phyloP scores from a whole-genome alignment of 2,888 invertebrate species.

The Hoplodrina ambigua region DNA sequence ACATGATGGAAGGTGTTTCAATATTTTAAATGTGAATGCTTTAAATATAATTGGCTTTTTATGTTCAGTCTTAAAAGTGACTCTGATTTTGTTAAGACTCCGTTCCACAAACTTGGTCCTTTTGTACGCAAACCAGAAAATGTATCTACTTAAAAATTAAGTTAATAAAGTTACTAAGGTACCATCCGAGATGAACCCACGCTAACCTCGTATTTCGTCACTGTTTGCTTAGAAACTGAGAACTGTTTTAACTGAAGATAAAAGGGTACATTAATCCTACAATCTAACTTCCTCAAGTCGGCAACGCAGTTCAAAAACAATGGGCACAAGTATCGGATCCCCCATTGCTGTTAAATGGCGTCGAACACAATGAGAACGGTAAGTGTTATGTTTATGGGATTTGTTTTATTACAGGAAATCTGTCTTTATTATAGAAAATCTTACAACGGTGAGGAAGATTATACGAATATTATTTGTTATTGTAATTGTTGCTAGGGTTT shows the following conservation, averaged over 20 bases:
- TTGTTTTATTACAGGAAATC: slow-evolving; percentile 32
- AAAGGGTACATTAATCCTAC: slow-evolving; percentile 45
- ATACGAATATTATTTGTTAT: not conserved
- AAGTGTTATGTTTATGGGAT: slow-evolving; percentile 17
- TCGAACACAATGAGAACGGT: slow-evolving; percentile 39
- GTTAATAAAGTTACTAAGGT: slow-evolving; percentile 1
- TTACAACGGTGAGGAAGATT: not conserved
- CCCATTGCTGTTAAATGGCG: slow-evolving; percentile 41
- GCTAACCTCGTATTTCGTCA: slow-evolving; percentile 23
- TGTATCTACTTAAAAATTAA: not conserved
- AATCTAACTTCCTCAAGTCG: slow-evolving; percentile 41
- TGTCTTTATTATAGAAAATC: slow-evolving; percentile 22
- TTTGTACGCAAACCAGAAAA: not conserved
- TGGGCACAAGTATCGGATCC: slow-evolving; percentile 26
- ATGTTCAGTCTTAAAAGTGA: too few relatives aligned
- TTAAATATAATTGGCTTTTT: too few relatives aligned
- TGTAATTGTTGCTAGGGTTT: not conserved
- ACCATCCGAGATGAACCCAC: not conserved
- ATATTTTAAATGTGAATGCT: too few relatives aligned
- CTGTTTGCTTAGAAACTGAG: slow-evolving; percentile 40
- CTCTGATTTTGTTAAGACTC: too few relatives aligned
- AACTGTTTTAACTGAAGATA: slow-evolving; percentile 43
- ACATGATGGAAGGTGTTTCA: too few relatives aligned
- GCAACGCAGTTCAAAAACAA: slow-evolving; percentile 44
- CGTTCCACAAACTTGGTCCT: not conserved